Evolutionary conservation across 53 echinoderm and acorn worm species (phyloP), one percentile per base, ranked within the genome.

Genomic region (Astropecten irregularis): DNA sequence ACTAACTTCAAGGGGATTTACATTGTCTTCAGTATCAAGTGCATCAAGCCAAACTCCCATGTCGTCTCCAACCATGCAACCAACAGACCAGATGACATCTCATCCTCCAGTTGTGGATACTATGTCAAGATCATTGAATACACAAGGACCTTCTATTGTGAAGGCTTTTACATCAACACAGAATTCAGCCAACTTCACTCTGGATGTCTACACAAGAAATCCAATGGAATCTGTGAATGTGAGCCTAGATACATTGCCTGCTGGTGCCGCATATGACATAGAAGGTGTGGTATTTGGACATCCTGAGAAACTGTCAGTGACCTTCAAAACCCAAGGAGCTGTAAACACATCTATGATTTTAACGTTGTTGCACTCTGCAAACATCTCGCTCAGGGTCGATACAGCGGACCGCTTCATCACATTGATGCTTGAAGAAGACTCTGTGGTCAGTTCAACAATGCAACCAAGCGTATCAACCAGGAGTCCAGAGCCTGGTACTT

Each of bases 101-200:
- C n/a, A n/a, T n/a, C n/a, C n/a, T n/a, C n/a, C n/a, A n/a, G n/a
- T n/a, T n/a, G n/a, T n/a, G n/a, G n/a, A n/a, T n/a, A n/a, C n/a
- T n/a, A n/a, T n/a, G n/a, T n/a, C n/a, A n/a, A n/a, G n/a, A n/a
- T n/a, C n/a, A n/a, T n/a, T n/a, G n/a, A n/a, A n/a, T n/a, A n/a
- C n/a, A n/a, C n/a, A n/a, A n/a, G n/a, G n/a, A n/a, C n/a, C n/a
- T n/a, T n/a, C n/a, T n/a, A n/a, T 22, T 27, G 40, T 68, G 11
- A 68, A 26, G 33, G 68, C 44, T 46, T 42, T 40, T 46, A 10
- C 16, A 2, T 46, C 68, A 25, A 46, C 68, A 23, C 20, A 0
- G 30, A 76, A 28, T 76, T 26, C 60, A 16, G 76, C 76, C 9
- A 76, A 59, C 27, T 76, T 53, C n/a, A 58, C 76, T 2, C 29